These are phyloP conservation scores for Arbacia lixula DNA, from an alignment of 53 echinoderm and acorn worm species.

Conservation along the genomic window DNA sequence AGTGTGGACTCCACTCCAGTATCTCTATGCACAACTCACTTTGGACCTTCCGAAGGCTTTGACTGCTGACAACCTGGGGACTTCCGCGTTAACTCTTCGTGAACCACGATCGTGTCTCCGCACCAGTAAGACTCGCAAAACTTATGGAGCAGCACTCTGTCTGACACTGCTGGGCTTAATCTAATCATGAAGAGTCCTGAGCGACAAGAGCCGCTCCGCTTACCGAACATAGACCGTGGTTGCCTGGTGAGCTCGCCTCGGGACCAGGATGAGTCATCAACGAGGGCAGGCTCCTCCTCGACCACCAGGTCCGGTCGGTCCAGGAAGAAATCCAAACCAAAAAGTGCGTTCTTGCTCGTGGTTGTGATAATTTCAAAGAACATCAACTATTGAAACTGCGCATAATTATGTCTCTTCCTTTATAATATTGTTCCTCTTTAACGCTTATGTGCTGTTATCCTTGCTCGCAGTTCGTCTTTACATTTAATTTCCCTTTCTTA, in stretches of 20 bases:
- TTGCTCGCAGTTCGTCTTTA: no score
- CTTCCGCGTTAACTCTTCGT: no score
- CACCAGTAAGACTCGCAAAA: no score
- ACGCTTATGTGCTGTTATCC: not conserved
- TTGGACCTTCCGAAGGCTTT: no score
- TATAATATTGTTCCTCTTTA: not conserved
- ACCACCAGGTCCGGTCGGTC: not conserved
- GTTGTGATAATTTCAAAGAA: not conserved
- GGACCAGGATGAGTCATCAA: not conserved
- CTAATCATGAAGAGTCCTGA: constrained; percentile 27
- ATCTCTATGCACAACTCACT: no score
- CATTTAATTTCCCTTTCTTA: no score
- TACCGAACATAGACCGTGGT: constrained; percentile 28
- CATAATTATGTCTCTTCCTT: not conserved
- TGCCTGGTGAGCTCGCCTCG: not conserved
- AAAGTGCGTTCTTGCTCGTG: not conserved
- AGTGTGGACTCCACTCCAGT: no score
- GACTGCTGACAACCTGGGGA: no score
- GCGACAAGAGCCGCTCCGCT: constrained; percentile 2
- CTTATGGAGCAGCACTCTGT: no score
- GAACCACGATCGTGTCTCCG: no score
- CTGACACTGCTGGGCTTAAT: no score
- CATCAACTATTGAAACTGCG: not conserved
- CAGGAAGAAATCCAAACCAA: not conserved
- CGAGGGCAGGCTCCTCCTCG: not conserved